Evolutionary conservation across 2,888 invertebrate genomes (phyloP).

Genomic region (Pterostichus madidus): DNA sequence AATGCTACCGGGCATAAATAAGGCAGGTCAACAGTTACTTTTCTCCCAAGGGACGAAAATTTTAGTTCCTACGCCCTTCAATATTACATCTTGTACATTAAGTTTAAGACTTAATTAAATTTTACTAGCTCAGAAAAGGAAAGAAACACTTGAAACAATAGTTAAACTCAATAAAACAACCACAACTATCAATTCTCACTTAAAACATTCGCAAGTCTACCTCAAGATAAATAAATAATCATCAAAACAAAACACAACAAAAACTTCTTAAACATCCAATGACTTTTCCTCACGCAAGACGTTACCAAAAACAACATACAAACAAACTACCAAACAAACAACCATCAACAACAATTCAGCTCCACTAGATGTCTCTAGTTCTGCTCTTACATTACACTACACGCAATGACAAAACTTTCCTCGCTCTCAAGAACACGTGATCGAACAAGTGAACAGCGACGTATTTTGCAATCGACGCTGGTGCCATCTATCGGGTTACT

Average conservation of each 20-base stretch:
- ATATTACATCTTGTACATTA: too few species aligned
- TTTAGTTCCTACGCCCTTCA: too few species aligned
- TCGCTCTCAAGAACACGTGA: too few species aligned
- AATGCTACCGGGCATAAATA: too few species aligned
- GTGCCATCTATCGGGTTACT: conserved; percentile 5
- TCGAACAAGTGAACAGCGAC: conserved; percentile 14
- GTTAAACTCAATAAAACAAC: background rate
- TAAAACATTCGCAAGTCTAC: background rate
- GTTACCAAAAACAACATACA: too few species aligned
- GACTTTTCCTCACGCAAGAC: background rate
- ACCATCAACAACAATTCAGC: conserved; percentile 11
- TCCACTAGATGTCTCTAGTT: background rate
- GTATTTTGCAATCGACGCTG: conserved; percentile 11
- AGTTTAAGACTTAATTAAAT: too few species aligned
- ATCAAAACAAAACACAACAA: background rate
- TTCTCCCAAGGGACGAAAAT: too few species aligned
- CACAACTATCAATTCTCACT: too few species aligned
- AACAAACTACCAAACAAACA: background rate
- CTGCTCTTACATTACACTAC: conserved; percentile 5
- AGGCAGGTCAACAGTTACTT: too few species aligned
- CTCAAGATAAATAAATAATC: background rate
- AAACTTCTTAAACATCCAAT: background rate
- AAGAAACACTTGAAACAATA: background rate
- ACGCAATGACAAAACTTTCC: background rate
- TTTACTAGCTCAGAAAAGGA: too few species aligned